phyloP scores from a whole-genome alignment of 1,140 invertebrate genomes.

The Apis cerana region DNA sequence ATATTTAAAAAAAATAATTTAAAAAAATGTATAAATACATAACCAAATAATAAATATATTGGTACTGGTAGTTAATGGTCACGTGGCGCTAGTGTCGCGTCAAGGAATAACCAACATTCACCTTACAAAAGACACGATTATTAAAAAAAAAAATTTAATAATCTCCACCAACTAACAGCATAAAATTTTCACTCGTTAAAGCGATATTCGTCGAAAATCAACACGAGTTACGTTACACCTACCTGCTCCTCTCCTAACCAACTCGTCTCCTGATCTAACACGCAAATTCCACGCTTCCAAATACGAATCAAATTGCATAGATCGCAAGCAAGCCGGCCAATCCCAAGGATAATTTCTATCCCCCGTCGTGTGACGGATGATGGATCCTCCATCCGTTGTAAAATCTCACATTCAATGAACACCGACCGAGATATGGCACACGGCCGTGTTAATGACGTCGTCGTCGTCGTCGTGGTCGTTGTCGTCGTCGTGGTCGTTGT shows the following conservation, averaged over 20 bases:
- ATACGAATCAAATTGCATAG: constrained; percentile 2
- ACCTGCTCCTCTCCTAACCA: neutral
- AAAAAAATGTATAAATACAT: too few relatives aligned
- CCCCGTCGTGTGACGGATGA: constrained; percentile 8
- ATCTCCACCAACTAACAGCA: too few relatives aligned
- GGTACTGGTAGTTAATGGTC: too few relatives aligned
- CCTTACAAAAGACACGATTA: too few relatives aligned
- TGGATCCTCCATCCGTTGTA: constrained; percentile 9
- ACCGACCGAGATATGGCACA: constrained; percentile 42
- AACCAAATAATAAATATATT: too few relatives aligned
- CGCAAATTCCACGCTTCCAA: neutral
- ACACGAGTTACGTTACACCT: neutral
- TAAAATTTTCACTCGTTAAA: neutral
- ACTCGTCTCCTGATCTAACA: neutral
- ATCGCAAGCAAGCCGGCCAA: neutral
- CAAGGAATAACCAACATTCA: too few relatives aligned
- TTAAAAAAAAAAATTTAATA: too few relatives aligned
- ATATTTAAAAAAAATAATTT: too few relatives aligned
- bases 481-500: neutral
- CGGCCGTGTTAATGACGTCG: constrained; percentile 53
- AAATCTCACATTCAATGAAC: constrained; percentile 53
- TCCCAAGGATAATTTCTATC: constrained; percentile 33
- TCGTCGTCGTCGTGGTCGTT: neutral
- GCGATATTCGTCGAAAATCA: too few relatives aligned
- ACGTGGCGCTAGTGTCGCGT: too few relatives aligned